Conservation (phyloP, 2,888 invertebrate species). For the Syrphus vitripennis region DNA sequence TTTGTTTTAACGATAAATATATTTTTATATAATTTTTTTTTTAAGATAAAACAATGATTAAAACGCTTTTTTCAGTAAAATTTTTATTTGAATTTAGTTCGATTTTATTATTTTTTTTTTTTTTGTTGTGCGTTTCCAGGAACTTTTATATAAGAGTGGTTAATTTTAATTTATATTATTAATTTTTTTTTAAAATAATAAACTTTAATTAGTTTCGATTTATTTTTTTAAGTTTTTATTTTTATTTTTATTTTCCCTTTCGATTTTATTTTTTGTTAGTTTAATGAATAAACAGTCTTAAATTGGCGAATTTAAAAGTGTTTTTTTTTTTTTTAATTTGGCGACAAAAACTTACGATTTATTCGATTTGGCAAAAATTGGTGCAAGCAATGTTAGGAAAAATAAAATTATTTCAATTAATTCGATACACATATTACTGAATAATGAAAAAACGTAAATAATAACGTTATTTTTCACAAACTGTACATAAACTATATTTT, state of each 20-base stretch:
- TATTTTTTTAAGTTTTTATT: not conserved
- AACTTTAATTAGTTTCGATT: slow-evolving; percentile 19
- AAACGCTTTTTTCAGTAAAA: slow-evolving; percentile 32
- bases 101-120: not conserved
- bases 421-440: not conserved
- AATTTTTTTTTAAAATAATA: slow-evolving; percentile 7
- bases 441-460: too few relatives aligned
- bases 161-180: slow-evolving; percentile 7
- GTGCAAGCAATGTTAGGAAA: not conserved
- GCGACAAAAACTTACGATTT: not conserved
- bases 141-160: slow-evolving; percentile 53
- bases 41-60: slow-evolving; percentile 32
- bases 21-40: not conserved
- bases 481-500: too few relatives aligned
- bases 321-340: slow-evolving; percentile 10
- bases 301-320: slow-evolving; percentile 58
- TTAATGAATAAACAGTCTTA: slow-evolving; percentile 66
- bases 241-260: slow-evolving; percentile 3
- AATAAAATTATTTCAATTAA: not conserved
- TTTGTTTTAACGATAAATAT: slow-evolving; percentile 8
- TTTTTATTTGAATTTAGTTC: slow-evolving; percentile 3
- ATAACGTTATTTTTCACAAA: too few relatives aligned
- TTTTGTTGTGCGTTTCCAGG: slow-evolving; percentile 67
- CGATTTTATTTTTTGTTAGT: slow-evolving; percentile 22
- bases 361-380: not conserved